Evolutionary conservation across 1,140 invertebrate species (phyloP).

Genomic region (Brachystomella parvula): DNA sequence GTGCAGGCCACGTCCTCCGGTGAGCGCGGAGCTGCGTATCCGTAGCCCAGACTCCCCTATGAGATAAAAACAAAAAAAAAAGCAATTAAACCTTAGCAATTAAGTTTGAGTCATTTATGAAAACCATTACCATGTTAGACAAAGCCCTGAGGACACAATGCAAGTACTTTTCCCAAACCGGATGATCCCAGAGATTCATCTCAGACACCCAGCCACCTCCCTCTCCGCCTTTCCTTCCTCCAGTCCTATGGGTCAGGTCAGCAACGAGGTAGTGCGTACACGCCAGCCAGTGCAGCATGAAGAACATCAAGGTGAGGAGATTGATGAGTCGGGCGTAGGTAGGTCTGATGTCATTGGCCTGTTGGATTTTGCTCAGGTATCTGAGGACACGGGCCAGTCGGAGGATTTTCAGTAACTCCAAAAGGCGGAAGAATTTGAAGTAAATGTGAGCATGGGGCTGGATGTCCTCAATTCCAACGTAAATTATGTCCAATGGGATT

Average conservation of each 20-base stretch:
- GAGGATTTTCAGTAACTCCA: slow-evolving; percentile 19
- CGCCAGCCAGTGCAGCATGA: slow-evolving; percentile 13
- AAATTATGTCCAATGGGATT: slow-evolving; percentile 19
- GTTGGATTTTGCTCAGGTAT: slow-evolving; percentile 16
- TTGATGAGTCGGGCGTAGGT: slow-evolving; percentile 19
- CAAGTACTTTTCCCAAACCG: slow-evolving; percentile 9
- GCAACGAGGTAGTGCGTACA: slow-evolving; percentile 22
- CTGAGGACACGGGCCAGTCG: slow-evolving; percentile 16
- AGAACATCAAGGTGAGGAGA: slow-evolving; percentile 10
- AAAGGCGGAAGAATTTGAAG: slow-evolving; percentile 17
- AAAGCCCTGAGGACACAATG: slow-evolving; percentile 16
- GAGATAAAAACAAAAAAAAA: neutral
- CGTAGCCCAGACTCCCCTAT: slow-evolving; percentile 20
- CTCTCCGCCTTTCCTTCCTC: neutral
- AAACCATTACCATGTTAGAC: slow-evolving; percentile 22
- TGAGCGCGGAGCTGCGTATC: neutral
- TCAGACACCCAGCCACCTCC: slow-evolving; percentile 14
- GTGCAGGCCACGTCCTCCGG: slow-evolving; percentile 22
- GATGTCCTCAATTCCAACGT: neutral
- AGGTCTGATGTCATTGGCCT: slow-evolving; percentile 8
- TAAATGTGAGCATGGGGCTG: neutral
- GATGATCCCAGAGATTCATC: slow-evolving; percentile 21
- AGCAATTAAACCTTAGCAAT: neutral
- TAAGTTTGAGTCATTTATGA: neutral
- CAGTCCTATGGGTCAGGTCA: slow-evolving; percentile 7